Conservation (phyloP, 2,888 invertebrate genomes). For the Neoaliturus tenellus region DNA sequence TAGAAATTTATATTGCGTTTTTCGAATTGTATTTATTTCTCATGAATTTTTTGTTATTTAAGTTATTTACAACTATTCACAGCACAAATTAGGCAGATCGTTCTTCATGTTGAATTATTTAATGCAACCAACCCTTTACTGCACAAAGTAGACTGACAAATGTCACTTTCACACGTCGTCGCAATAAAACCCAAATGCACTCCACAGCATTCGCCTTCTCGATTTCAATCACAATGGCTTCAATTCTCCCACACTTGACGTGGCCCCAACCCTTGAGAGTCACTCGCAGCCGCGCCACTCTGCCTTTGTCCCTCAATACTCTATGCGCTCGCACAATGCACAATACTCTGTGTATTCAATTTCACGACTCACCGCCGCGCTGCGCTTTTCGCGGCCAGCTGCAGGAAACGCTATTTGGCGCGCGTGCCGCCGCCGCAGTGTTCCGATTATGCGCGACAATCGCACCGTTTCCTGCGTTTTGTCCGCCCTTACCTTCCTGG, state of each 20-base stretch:
- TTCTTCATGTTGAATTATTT: too few species aligned
- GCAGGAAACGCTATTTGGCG: neutral
- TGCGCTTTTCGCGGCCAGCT: neutral
- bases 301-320: neutral
- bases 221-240: neutral
- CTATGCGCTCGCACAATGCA: neutral
- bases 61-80: too few species aligned
- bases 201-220: neutral
- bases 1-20: too few species aligned
- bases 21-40: too few species aligned
- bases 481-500: neutral
- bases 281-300: neutral
- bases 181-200: too few species aligned
- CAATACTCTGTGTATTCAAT: constrained; percentile 19
- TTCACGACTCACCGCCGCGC: neutral
- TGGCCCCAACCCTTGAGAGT: neutral
- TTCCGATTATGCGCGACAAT: constrained; percentile 16
- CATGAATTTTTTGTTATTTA: too few species aligned
- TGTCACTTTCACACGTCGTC: too few species aligned
- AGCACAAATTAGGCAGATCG: too few species aligned
- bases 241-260: neutral
- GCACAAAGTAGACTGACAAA: too few species aligned
- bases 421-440: neutral
- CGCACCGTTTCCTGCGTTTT: constrained; percentile 11
- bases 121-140: too few species aligned